Base-by-base conservation (phyloP, 2,113 vertebrate species). In the Syrmaticus mikado region DNA sequence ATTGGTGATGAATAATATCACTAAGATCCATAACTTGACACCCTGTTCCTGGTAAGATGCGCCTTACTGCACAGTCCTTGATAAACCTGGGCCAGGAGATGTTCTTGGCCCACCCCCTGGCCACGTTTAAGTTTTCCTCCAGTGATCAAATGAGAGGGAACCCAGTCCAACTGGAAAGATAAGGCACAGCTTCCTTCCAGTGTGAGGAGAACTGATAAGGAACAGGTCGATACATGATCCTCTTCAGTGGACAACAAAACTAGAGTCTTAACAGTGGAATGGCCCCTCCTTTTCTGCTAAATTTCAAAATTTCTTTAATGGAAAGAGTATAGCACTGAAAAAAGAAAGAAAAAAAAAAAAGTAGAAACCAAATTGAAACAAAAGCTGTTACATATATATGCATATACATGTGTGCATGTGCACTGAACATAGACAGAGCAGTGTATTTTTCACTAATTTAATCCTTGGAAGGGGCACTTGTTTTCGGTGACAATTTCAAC, bases 191-290 rank as follows among this genome's bases (percentile, higher is more conserved):
- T n/a, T 96, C 45, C 67, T 84, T 93, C 77, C 90, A 79, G 66
- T 61, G 74, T 93, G 83, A 88, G 93, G 52, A 92, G 62, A 86
- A 93, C 85, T 96, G 92, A 95, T 93, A 96, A 89, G 84, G 67
- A 93, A 41, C 70, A 66, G 81, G 92, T 94, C 89, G 4, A 93
- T 96, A 92, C 27, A 5, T 32, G 88, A 93, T 94, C 81, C 86
- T 77, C 86, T 93, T 84, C 91, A 90, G 58, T n/a, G 66, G 78
- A 71, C 89, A 95, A 57, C 53, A 60, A 78, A 61, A 52, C 52
- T 50, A 78, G 36, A 2, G 2, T 75, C 46, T 77, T 40, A 78
- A 84, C 46, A 40, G 46, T 57, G 62, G 87, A 71, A 55, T 41
- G 65, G 68, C 27, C 64, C 13, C 34, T 80, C 76, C 55, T 94